These are phyloP conservation scores for Columbina picui DNA, from an alignment of 2,113 vertebrate species.

Conservation along the genomic window DNA sequence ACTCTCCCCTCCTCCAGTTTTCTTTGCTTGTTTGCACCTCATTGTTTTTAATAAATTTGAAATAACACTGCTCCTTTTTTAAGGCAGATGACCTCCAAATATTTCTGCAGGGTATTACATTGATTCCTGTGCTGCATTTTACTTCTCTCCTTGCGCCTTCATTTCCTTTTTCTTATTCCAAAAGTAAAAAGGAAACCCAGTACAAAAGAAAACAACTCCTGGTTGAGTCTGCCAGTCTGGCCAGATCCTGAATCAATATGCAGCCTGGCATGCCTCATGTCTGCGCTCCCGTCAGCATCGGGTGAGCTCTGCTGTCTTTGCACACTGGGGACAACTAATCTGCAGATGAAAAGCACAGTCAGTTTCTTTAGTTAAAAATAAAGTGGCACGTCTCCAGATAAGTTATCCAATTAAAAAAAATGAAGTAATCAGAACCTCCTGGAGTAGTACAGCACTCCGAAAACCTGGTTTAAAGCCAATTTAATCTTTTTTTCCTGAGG, in stretches of 20 bases:
- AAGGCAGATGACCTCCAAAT: constrained; percentile 11
- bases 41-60: neutral
- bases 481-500: neutral
- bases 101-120: neutral
- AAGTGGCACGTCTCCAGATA: constrained; percentile 17
- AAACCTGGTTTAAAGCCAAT: neutral
- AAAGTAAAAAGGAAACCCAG: constrained; percentile 33
- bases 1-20: neutral
- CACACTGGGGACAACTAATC: constrained; percentile 20
- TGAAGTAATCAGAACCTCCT: constrained; percentile 9
- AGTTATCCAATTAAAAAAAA: constrained; percentile 22
- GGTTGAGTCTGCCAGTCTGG: neutral
- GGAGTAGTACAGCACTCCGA: neutral
- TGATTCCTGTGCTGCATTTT: neutral
- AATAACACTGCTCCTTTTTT: neutral
- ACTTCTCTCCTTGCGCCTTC: neutral
- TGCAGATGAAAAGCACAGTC: constrained; percentile 36
- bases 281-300: neutral
- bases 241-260: constrained; percentile 52
- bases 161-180: constrained; percentile 11
- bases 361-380: constrained; percentile 66
- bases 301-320: constrained; percentile 26
- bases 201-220: constrained; percentile 16
- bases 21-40: neutral
- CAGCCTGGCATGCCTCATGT: neutral